phyloP scores from a whole-genome alignment of 2,797 vertebrate genomes.

The Diplodus sargus region DNA sequence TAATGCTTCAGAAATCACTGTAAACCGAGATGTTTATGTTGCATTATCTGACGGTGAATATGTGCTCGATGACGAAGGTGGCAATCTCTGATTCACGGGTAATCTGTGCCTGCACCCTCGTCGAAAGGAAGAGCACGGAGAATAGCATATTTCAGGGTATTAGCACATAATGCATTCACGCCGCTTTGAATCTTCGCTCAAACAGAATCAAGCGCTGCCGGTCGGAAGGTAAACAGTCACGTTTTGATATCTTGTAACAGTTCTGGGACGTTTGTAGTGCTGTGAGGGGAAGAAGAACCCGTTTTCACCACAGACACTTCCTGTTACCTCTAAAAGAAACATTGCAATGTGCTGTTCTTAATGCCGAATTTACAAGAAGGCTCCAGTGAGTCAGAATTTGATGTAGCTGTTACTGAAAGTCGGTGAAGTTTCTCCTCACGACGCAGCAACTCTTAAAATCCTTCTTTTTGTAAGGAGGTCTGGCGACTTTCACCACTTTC shows the following conservation, averaged over 20 bases:
- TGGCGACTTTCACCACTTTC: too few relatives aligned
- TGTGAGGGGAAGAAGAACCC: not conserved
- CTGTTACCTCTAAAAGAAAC: too few relatives aligned
- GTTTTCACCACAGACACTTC: too few relatives aligned
- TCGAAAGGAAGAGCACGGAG: conserved; percentile 41
- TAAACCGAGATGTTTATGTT: conserved; percentile 73
- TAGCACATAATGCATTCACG: conserved; percentile 47
- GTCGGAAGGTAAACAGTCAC: conserved; percentile 37
- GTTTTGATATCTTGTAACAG: conserved; percentile 16
- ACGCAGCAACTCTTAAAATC: too few relatives aligned
- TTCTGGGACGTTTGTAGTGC: not conserved
- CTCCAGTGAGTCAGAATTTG: too few relatives aligned
- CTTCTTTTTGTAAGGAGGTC: too few relatives aligned
- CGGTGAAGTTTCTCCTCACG: too few relatives aligned
- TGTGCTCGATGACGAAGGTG: conserved; percentile 50
- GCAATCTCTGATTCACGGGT: conserved; percentile 61
- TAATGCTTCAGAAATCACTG: conserved; percentile 72
- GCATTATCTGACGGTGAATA: conserved; percentile 66
- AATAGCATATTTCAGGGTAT: conserved; percentile 49
- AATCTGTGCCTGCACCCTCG: conserved; percentile 45
- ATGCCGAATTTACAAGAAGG: too few relatives aligned
- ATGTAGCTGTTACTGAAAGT: too few relatives aligned
- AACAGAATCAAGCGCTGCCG: conserved; percentile 23
- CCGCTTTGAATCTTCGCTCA: conserved; percentile 35
- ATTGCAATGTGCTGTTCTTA: too few relatives aligned